Conservation (phyloP, 2,888 invertebrate species). For the Lysandra bellargus region DNA sequence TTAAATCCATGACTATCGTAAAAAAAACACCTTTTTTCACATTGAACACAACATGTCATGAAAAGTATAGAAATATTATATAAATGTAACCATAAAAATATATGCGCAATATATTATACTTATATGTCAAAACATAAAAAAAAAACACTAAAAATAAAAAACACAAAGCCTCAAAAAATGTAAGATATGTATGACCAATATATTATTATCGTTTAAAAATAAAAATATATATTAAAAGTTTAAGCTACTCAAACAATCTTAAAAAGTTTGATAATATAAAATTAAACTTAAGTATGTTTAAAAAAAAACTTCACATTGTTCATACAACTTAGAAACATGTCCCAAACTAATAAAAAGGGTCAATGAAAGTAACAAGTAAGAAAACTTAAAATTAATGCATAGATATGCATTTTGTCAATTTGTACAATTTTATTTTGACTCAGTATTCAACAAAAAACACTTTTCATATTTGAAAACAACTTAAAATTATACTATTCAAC, state of each 20-base stretch:
- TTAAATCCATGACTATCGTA: not conserved
- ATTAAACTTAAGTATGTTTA: not conserved
- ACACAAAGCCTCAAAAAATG: conserved; percentile 6
- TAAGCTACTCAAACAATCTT: not conserved
- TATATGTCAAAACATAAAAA: too few relatives aligned
- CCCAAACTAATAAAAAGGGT: not conserved
- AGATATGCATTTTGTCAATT: not conserved
- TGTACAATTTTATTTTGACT: not conserved
- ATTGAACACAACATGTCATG: not conserved
- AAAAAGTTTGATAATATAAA: not conserved
- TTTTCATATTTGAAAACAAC: too few relatives aligned
- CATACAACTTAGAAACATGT: not conserved
- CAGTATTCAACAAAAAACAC: too few relatives aligned
- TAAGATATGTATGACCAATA: not conserved
- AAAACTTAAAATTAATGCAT: not conserved
- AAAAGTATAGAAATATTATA: not conserved
- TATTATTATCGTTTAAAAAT: not conserved
- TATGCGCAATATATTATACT: not conserved
- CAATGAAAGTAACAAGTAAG: not conserved
- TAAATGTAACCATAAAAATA: conserved; percentile 15
- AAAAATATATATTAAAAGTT: not conserved
- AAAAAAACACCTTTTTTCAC: not conserved
- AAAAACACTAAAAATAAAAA: too few relatives aligned
- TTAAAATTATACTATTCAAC: too few relatives aligned
- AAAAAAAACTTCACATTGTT: not conserved